Evolutionary conservation across 2,797 vertebrate genomes (phyloP).

Genomic region (Eutrigla gurnardus): DNA sequence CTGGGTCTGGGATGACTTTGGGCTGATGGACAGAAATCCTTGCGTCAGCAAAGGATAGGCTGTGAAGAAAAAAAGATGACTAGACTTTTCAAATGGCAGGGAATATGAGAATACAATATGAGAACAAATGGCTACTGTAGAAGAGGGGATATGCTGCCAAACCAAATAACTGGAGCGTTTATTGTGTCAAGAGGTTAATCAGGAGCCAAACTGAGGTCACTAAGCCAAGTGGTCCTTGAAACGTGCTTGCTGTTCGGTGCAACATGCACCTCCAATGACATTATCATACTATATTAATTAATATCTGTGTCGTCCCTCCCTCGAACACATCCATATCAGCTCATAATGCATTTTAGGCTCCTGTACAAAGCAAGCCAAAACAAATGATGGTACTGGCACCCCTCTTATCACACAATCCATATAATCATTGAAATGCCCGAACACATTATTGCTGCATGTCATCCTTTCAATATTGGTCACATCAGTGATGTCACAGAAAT

Average conservation of each 20-base stretch:
- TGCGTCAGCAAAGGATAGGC: neutral
- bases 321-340: neutral
- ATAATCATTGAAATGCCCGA: neutral
- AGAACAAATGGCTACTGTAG: neutral
- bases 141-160: neutral
- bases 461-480: neutral
- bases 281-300: neutral
- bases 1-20: neutral
- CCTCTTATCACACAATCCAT: neutral
- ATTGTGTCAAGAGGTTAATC: conserved; percentile 1
- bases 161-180: conserved; percentile 3
- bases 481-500: neutral
- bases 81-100: neutral
- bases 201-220: neutral
- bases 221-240: neutral
- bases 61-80: neutral
- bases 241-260: neutral
- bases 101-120: neutral
- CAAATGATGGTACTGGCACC: neutral
- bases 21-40: neutral
- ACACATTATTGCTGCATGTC: neutral
- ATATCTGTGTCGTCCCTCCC: neutral
- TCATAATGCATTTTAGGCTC: neutral
- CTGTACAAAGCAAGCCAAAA: neutral
- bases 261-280: neutral